These are phyloP conservation scores for Myiozetetes cayanensis DNA, from an alignment of 2,113 vertebrate species.

Conservation along the genomic window DNA sequence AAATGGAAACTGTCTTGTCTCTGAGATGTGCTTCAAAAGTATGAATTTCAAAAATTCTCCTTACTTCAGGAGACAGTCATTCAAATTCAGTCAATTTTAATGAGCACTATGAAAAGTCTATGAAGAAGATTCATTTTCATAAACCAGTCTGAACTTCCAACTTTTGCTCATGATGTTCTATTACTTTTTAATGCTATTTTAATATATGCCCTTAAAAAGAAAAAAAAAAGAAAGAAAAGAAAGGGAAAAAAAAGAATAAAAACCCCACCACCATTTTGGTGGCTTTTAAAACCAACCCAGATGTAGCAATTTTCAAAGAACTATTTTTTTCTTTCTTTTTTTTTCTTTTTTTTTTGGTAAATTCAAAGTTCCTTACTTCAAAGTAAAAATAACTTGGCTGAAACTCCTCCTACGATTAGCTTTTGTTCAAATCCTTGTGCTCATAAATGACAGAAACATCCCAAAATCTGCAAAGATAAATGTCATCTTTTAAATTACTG, in stretches of 20 bases:
- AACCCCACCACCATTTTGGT: background rate
- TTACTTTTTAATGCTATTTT: conserved; percentile 2
- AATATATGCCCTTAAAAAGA: background rate
- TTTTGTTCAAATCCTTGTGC: conserved; percentile 65
- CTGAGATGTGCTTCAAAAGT: background rate
- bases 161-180: background rate
- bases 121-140: background rate
- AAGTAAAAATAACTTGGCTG: conserved; percentile 62
- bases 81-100: background rate
- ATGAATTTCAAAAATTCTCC: background rate
- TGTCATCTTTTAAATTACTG: conserved; percentile 78
- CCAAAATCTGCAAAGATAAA: conserved; percentile 75
- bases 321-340: no score
- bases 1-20: background rate
- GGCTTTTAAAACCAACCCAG: background rate
- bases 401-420: conserved; percentile 66
- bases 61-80: background rate
- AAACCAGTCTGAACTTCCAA: background rate
- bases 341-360: background rate
- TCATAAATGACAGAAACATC: conserved; percentile 42
- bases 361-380: conserved; percentile 37
- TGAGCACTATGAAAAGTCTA: background rate
- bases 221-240: background rate
- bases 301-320: background rate
- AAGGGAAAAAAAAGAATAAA: background rate